Percentiles rank a stretch among this genome's conserved stretches.
phyloP scores from a whole-genome alignment of 2,797 vertebrate species.

The Agapornis canus region DNA sequence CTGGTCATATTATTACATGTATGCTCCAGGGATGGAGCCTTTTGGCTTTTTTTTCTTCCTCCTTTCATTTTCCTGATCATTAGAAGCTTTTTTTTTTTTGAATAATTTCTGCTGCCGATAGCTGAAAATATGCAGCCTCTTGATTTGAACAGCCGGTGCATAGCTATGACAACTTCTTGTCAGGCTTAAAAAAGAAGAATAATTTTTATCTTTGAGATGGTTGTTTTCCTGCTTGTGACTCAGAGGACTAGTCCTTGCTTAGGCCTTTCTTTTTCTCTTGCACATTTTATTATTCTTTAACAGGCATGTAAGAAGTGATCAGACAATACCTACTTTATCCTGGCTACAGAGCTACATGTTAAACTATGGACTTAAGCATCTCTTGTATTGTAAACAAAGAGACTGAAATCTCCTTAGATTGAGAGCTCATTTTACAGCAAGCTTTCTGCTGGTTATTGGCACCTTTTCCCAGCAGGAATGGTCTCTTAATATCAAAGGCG shows the following conservation, averaged over 20 bases:
- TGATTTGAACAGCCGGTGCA: not conserved
- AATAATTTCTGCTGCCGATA: not conserved
- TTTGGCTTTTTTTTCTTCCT: not conserved
- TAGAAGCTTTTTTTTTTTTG: not conserved
- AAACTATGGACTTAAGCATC: not conserved
- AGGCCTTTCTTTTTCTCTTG: not conserved
- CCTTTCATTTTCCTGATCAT: not conserved
- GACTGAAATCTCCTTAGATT: not conserved
- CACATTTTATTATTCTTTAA: not conserved
- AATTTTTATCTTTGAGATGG: not conserved
- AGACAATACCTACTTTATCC: not conserved
- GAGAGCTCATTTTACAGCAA: not conserved
- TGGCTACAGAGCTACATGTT: rapidly evolving
- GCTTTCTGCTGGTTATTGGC: not conserved
- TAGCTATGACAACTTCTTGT: not conserved
- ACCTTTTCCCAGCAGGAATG: not conserved
- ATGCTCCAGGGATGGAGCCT: not conserved
- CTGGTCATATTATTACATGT: not conserved
- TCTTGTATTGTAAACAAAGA: rapidly evolving
- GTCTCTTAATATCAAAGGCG: not conserved
- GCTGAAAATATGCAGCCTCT: not conserved
- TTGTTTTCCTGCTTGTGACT: not conserved
- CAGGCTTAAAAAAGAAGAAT: not conserved
- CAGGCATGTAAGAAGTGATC: not conserved
- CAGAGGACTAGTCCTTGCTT: not conserved